These are phyloP conservation scores for Sandelia bainsii DNA, from an alignment of 2,797 vertebrate genomes.

Conservation along the genomic window DNA sequence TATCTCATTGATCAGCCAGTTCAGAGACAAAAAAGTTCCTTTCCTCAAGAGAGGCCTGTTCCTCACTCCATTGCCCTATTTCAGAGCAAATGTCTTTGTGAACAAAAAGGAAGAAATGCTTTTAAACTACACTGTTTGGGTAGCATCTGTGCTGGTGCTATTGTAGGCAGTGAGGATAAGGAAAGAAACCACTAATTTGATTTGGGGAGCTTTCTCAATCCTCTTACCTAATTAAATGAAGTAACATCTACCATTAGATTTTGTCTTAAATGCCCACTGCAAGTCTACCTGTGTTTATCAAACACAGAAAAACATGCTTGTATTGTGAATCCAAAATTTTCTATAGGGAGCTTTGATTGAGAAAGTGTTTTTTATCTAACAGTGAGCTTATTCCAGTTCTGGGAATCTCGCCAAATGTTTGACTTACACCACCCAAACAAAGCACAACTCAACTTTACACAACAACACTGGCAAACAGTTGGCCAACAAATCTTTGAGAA, in stretches of 20 bases:
- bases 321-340: constrained; percentile 25
- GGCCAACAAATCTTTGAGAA: constrained; percentile 48
- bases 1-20: constrained; percentile 78
- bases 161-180: constrained; percentile 1
- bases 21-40: constrained; percentile 61
- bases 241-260: constrained; percentile 3
- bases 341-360: constrained; percentile 34
- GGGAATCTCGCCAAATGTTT: constrained; percentile 67
- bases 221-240: constrained; percentile 28
- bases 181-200: constrained; percentile 18
- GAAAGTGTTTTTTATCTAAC: constrained; percentile 34
- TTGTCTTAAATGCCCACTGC: constrained; percentile 1
- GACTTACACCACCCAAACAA: constrained; percentile 57
- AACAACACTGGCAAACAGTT: constrained; percentile 45
- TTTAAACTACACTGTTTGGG: constrained; percentile 22
- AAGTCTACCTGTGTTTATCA: constrained; percentile 27
- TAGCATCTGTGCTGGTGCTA: constrained; percentile 24
- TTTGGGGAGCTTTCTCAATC: constrained; percentile 18
- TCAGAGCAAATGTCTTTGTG: constrained; percentile 42
- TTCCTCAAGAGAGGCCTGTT: constrained; percentile 53
- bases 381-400: constrained; percentile 55
- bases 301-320: constrained; percentile 30
- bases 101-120: constrained; percentile 31
- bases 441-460: constrained; percentile 47
- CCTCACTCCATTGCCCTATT: constrained; percentile 45